phyloP scores from a whole-genome alignment of 2,888 invertebrate genomes.

The Deladenus siricidicola region DNA sequence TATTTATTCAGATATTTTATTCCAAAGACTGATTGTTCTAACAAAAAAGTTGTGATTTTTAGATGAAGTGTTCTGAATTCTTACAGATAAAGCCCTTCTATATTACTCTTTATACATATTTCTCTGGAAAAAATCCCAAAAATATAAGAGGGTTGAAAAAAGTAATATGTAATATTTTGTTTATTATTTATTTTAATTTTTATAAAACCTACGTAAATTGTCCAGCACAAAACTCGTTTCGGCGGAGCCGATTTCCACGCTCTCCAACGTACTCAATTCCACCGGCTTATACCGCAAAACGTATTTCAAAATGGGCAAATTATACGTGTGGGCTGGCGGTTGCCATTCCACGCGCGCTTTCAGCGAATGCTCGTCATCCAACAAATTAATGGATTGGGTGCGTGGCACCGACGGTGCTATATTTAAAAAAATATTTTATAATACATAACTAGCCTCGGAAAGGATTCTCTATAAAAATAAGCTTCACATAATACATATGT shows the following conservation, averaged over 20 bases:
- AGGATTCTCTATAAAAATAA: background rate
- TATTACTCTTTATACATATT: too few relatives aligned
- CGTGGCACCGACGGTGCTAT: conserved; percentile 58
- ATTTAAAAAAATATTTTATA: too few relatives aligned
- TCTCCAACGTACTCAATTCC: conserved; percentile 56
- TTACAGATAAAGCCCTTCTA: too few relatives aligned
- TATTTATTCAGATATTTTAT: too few relatives aligned
- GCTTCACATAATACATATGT: too few relatives aligned
- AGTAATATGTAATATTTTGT: background rate
- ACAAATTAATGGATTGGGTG: conserved; percentile 62
- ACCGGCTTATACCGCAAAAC: conserved; percentile 77
- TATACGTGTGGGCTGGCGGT: conserved; percentile 60
- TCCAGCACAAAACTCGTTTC: conserved; percentile 19
- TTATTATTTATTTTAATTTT: background rate
- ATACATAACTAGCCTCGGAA: too few relatives aligned
- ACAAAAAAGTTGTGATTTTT: too few relatives aligned
- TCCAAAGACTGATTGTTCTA: too few relatives aligned
- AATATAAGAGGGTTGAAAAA: background rate
- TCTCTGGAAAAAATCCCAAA: too few relatives aligned
- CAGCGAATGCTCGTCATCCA: conserved; percentile 71
- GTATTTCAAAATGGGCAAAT: conserved; percentile 66
- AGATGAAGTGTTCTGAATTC: too few relatives aligned
- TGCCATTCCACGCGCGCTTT: conserved; percentile 87
- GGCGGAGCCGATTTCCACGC: conserved; percentile 23
- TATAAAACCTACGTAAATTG: conserved; percentile 24